Evolutionary conservation across 1,140 invertebrate genomes (phyloP), one percentile per base, ranked within the genome.

Genomic region (Tyrophagus putrescentiae): DNA sequence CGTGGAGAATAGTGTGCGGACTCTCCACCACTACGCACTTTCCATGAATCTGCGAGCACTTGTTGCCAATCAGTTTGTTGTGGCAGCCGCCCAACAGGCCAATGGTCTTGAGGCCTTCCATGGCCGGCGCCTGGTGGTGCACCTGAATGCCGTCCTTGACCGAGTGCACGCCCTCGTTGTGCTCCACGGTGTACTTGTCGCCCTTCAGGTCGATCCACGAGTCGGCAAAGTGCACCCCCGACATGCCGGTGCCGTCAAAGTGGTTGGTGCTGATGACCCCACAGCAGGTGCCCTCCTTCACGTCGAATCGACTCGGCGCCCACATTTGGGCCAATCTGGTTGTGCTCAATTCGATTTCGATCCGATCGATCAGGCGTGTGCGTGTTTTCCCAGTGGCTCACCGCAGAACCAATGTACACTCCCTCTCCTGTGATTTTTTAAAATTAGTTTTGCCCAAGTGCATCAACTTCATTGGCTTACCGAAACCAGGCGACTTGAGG

Each of bases 21-120:
- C n/a, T n/a, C n/a, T n/a, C n/a, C 18, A 96, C 77, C 57, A 78
- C 76, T 66, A 85, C 82, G 56, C 91, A 90, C 68, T 93, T 93
- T 59, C 74, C 75, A 65, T 79, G 87, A 9, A 96, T 83, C 57
- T 90, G 82, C 0, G 65, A 60, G 48, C 87, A 86, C 73, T 97
- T 96, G 62, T 80, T 84, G 62, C 84, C 83, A 23, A 96, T 70
- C 36, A 97, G 73, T 21, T 13, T 21, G 21, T 39, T 39, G 36
- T 39, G 36, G 21, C 36, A 39, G 21, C 36, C 36, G 21, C 36
- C 36, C 13, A 39, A 21, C 13, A 39, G 36, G 13, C 36, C 36
- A 39, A 13, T 21, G 13, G 36, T 21, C 13, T 13, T 21, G 13
- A 39, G 36, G 13, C 36, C 36, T 21, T 39, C 36, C 36, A 39